phyloP scores from a whole-genome alignment of 1,140 invertebrate species.

The Pseudomyrmex cubaensis region DNA sequence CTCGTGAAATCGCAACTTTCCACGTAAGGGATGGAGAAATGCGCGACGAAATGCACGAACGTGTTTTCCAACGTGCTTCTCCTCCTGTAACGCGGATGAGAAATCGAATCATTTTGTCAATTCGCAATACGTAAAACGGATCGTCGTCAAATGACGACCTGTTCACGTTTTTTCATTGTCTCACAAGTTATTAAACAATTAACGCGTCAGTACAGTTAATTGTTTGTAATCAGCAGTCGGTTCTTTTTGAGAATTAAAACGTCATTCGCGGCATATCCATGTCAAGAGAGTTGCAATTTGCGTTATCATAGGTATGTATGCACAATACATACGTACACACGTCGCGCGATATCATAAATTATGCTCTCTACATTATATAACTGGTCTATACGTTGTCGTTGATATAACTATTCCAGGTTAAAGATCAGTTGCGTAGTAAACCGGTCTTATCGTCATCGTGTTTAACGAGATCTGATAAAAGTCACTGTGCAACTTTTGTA shows the following conservation, averaged over 20 bases:
- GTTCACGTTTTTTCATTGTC: too few relatives aligned
- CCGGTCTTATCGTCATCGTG: background rate
- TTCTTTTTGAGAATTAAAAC: background rate
- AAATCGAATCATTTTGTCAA: background rate
- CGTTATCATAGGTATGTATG: background rate
- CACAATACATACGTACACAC: too few relatives aligned
- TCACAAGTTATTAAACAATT: too few relatives aligned
- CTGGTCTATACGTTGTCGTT: slow-evolving; percentile 9
- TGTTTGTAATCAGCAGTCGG: background rate
- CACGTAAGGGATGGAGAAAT: slow-evolving; percentile 15
- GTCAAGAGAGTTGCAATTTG: background rate
- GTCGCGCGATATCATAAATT: background rate
- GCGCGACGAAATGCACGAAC: background rate
- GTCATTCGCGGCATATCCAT: background rate
- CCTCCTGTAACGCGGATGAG: background rate
- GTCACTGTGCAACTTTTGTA: background rate
- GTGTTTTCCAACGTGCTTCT: background rate
- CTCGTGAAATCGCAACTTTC: slow-evolving; percentile 40
- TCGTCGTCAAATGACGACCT: background rate
- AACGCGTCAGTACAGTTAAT: background rate
- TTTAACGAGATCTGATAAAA: slow-evolving; percentile 18
- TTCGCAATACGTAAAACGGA: background rate
- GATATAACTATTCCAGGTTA: slow-evolving; percentile 12
- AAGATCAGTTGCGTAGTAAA: slow-evolving; percentile 26
- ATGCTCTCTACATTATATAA: slow-evolving; percentile 38